Evolutionary conservation across 2,113 vertebrate species (phyloP).

Genomic region (Smithornis capensis): DNA sequence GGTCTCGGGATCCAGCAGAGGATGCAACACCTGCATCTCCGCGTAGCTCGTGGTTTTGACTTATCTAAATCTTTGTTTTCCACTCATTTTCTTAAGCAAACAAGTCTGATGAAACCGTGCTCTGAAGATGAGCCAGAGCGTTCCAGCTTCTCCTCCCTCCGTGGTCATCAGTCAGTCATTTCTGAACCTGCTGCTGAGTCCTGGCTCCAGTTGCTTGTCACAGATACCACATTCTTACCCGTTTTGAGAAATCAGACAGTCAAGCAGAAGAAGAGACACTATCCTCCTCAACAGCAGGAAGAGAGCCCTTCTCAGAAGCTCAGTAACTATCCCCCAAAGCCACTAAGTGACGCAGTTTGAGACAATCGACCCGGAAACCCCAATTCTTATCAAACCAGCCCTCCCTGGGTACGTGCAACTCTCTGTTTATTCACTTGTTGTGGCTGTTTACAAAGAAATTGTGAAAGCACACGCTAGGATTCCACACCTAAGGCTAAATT

Average conservation of each 20-base stretch:
- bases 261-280: neutral
- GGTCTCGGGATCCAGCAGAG: neutral
- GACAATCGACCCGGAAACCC: neutral
- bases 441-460: neutral
- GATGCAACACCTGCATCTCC: neutral
- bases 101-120: neutral
- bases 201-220: neutral
- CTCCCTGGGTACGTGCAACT: rapidly evolving
- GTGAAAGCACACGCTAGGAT: neutral
- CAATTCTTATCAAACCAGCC: neutral
- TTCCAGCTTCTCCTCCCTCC: neutral
- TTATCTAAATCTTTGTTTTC: neutral
- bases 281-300: neutral
- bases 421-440: no score
- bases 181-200: neutral
- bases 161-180: neutral
- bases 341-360: neutral
- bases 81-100: neutral
- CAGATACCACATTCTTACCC: neutral
- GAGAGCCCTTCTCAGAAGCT: neutral
- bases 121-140: neutral
- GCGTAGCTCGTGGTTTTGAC: neutral
- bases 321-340: rapidly evolving
- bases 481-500: neutral
- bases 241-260: neutral